Evolutionary conservation across 2,113 vertebrate species (phyloP).

Genomic region (Chlorodrepanis virens): DNA sequence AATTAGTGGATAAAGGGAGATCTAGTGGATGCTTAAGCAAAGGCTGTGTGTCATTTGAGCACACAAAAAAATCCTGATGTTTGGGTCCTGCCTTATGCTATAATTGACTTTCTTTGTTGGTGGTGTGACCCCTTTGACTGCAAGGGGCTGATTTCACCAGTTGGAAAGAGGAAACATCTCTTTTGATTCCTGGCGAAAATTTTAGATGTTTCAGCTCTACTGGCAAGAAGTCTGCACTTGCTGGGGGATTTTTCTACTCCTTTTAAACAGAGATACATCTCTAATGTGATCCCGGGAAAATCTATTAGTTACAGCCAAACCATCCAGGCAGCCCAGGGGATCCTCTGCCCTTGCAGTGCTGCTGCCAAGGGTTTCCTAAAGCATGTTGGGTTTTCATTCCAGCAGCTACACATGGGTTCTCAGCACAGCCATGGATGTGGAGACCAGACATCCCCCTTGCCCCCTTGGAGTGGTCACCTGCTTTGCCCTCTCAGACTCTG

Average conservation of each 20-base stretch:
- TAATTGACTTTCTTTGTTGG: not conserved
- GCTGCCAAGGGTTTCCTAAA: not conserved
- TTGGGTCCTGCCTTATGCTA: not conserved
- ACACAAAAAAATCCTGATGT: not conserved
- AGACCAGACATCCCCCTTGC: not conserved
- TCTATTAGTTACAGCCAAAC: not conserved
- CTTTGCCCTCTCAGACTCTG: not conserved
- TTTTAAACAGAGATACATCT: not conserved
- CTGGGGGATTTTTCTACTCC: not conserved
- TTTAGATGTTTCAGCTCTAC: not conserved
- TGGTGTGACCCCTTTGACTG: not conserved
- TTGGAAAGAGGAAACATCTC: not conserved
- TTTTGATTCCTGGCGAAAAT: not conserved
- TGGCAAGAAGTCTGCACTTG: not conserved
- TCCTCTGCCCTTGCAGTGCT: not conserved
- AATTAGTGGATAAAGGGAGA: not conserved
- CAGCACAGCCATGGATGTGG: not conserved
- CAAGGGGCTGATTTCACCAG: not conserved
- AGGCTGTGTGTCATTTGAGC: not conserved
- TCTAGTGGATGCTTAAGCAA: not conserved
- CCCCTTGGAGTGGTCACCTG: not conserved
- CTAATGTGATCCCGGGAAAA: slow-evolving; percentile 12
- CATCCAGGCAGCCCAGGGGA: not conserved
- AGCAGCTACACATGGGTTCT: not conserved
- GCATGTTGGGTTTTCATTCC: not conserved